phyloP scores from a whole-genome alignment of 2,888 invertebrate genomes.

The Eupithecia abbreviata region DNA sequence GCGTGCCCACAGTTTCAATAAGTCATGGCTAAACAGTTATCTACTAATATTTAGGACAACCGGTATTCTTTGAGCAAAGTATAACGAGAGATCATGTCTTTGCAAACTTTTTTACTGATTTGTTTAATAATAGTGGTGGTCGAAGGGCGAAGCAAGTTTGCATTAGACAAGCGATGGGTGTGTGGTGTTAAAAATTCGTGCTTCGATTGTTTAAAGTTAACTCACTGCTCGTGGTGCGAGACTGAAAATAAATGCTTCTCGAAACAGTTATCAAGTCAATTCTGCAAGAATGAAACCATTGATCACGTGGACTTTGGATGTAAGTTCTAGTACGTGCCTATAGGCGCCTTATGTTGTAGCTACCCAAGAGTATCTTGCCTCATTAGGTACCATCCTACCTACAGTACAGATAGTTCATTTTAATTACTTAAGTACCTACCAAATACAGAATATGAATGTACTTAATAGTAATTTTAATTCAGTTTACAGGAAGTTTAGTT shows the following conservation, averaged over 20 bases:
- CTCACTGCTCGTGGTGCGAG: slow-evolving; percentile 76
- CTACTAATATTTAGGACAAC: slow-evolving; percentile 43
- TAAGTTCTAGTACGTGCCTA: slow-evolving; percentile 49
- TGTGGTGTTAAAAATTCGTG: slow-evolving; percentile 72
- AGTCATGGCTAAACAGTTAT: slow-evolving; percentile 69
- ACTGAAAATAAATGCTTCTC: slow-evolving; percentile 69
- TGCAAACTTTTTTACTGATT: slow-evolving; percentile 40
- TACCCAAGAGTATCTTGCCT: too few relatives aligned
- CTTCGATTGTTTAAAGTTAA: slow-evolving; percentile 65
- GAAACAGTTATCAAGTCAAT: slow-evolving; percentile 53
- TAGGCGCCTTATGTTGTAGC: too few relatives aligned
- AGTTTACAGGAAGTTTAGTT: too few relatives aligned
- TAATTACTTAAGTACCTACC: too few relatives aligned
- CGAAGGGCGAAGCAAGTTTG: slow-evolving; percentile 47
- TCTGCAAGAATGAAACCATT: slow-evolving; percentile 62
- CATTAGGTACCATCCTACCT: too few relatives aligned
- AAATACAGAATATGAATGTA: too few relatives aligned
- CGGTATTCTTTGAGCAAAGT: slow-evolving; percentile 20
- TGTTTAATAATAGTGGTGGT: slow-evolving; percentile 42
- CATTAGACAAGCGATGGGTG: slow-evolving; percentile 65
- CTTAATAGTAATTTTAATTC: too few relatives aligned
- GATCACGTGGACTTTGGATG: slow-evolving; percentile 62
- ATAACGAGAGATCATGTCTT: slow-evolving; percentile 44
- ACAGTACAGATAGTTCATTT: too few relatives aligned
- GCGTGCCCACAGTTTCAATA: slow-evolving; percentile 38